Evolutionary conservation across 23 tunicate species (phyloP).

Genomic region (Trididemnum nubilum): DNA sequence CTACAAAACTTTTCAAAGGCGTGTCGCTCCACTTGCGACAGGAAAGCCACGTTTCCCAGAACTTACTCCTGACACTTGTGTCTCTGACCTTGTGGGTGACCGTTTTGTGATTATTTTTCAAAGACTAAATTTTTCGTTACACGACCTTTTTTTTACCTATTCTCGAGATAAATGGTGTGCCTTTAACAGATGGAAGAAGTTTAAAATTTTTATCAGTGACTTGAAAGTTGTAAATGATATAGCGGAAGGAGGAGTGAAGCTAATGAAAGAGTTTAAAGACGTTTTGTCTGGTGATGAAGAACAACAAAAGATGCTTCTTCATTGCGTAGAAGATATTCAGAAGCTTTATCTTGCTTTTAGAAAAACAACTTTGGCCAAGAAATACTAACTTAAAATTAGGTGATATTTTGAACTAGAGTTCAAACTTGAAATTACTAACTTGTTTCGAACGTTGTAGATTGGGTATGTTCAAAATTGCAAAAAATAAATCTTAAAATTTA

Average conservation of each 20-base stretch:
- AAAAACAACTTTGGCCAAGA: too few species aligned
- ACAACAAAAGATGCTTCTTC: too few species aligned
- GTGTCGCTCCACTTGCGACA: not conserved
- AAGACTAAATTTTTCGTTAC: not conserved
- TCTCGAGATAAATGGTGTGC: slow-evolving; percentile 3
- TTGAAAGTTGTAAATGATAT: not conserved
- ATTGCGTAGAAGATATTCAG: not conserved
- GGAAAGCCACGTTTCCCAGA: slow-evolving; percentile 5
- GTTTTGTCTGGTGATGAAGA: not conserved
- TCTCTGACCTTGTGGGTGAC: slow-evolving; percentile 8
- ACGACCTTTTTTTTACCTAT: slow-evolving; percentile 3
- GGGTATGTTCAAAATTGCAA: too few species aligned
- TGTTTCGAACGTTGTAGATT: too few species aligned
- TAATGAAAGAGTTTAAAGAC: too few species aligned
- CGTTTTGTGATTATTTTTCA: not conserved
- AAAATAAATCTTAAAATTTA: too few species aligned
- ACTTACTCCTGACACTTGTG: not conserved
- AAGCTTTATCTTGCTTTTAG: too few species aligned
- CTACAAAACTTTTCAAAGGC: not conserved
- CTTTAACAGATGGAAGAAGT: not conserved
- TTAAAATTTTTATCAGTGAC: not conserved
- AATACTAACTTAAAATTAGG: too few species aligned
- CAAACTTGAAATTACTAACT: too few species aligned
- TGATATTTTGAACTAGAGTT: too few species aligned
- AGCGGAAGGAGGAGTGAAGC: too few species aligned